Base-by-base conservation (phyloP, 2,888 invertebrate species). In the Plebejus argus region DNA sequence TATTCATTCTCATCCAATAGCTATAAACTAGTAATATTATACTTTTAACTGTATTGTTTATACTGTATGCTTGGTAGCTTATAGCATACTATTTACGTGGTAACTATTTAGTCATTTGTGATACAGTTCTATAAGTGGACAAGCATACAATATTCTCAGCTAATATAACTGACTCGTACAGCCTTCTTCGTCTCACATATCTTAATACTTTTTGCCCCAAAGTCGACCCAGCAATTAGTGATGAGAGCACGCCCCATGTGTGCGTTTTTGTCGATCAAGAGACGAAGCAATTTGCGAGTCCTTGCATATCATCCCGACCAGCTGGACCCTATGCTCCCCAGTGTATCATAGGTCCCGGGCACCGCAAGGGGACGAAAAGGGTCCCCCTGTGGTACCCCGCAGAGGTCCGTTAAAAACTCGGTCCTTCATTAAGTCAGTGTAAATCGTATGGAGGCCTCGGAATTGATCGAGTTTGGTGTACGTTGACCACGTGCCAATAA, bases 381-480 rank as follows among this genome's bases (percentile, higher is more conserved):
- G 33, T 12, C 70, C 7, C 33, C 33, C 6, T 12, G 28, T 70
- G 45, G 45, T 45, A 53, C 53, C 53, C 15, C 15, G 53, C 18
- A 15, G 53, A 53, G 53, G 53, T 53, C 53, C 18, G 53, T 33
- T 18, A 70, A 70, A 70, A 35, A 61, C 61, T 33, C 70, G 28
- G 70, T n/a, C 70, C 70, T 18, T 70, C 33, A 35, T 70, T 70
- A 70, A 70, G 35, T 70, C 70, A 70, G 35, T 70, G 28, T 70
- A 35, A 70, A 35, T 70, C 70, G 35, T 33, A 35, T 70, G 70
- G 70, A 70, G 70, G 70, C 35, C 35, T 35, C 70, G 35, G 70
- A 18, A 70, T 35, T 18, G 70, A 70, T 35, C 7, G 70, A 70
- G 61, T 61, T 61, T 23, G 20, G 20, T 23, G 18, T 70, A 35